phyloP scores from a whole-genome alignment of 2,888 invertebrate species.

The Ceratothoa steindachneri region DNA sequence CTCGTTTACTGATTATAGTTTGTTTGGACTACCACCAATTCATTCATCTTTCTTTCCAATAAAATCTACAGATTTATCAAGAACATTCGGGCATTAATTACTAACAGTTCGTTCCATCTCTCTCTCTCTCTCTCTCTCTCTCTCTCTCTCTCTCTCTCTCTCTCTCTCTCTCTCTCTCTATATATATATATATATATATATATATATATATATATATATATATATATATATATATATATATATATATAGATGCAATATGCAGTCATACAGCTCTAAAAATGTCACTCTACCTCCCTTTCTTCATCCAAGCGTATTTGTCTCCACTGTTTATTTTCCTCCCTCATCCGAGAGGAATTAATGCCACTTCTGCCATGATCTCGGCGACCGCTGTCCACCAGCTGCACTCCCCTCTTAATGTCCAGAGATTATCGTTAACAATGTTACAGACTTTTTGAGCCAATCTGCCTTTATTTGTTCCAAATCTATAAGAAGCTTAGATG shows the following conservation, averaged over 20 bases:
- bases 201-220: background rate
- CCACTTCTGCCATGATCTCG: background rate
- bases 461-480: slow-evolving; percentile 12
- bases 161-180: too few species aligned
- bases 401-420: background rate
- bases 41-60: too few species aligned
- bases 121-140: too few species aligned
- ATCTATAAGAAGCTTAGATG: background rate
- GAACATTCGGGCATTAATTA: too few species aligned
- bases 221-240: background rate
- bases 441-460: slow-evolving; percentile 3
- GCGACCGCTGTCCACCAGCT: slow-evolving; percentile 9
- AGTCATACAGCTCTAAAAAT: background rate
- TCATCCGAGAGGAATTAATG: background rate
- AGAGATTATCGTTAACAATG: slow-evolving; percentile 10
- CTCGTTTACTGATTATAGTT: too few species aligned
- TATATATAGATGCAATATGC: background rate
- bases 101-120: too few species aligned
- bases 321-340: background rate
- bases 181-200: too few species aligned
- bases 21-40: too few species aligned
- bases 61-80: too few species aligned
- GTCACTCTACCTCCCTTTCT: background rate
- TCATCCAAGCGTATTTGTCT: too few species aligned
- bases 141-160: too few species aligned